A percentile compares a stretch with the other conserved stretches of the same genome.
Evolutionary conservation across 2,113 vertebrate species (phyloP).

Genomic region (Sturnus vulgaris): DNA sequence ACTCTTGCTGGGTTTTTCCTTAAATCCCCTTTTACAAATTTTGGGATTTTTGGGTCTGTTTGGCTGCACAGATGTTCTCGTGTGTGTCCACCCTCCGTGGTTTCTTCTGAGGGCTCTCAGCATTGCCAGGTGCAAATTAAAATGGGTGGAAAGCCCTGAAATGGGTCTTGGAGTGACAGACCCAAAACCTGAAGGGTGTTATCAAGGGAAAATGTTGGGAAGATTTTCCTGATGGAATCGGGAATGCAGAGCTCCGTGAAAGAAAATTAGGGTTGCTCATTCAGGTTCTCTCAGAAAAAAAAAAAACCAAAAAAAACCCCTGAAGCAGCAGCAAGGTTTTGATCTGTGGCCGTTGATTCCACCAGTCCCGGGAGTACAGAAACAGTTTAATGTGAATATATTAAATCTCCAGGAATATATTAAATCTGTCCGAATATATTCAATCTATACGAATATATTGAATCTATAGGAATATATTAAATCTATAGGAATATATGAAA

Average conservation of each 20-base stretch:
- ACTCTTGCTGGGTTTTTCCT: not conserved
- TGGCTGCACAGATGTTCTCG: not conserved
- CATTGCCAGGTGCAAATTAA: not conserved
- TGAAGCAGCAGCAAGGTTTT: not conserved
- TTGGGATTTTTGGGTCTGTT: not conserved
- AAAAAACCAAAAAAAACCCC: not conserved
- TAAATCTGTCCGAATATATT: too few relatives aligned
- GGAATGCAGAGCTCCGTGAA: not conserved
- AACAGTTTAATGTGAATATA: fast-evolving
- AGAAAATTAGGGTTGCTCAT: not conserved
- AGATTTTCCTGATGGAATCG: not conserved
- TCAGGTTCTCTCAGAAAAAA: not conserved
- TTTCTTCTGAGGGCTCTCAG: not conserved
- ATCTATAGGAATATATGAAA: too few relatives aligned
- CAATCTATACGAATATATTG: too few relatives aligned
- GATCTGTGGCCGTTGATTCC: not conserved
- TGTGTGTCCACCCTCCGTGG: fast-evolving
- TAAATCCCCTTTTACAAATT: not conserved
- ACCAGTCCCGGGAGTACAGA: fast-evolving
- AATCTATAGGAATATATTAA: too few relatives aligned
- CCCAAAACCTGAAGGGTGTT: not conserved
- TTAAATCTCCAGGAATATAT: not conserved
- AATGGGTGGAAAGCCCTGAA: not conserved
- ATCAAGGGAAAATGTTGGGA: not conserved
- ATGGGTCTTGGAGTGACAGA: not conserved